Conservation (phyloP, 2,888 invertebrate species). For the Heliconius cydno region DNA sequence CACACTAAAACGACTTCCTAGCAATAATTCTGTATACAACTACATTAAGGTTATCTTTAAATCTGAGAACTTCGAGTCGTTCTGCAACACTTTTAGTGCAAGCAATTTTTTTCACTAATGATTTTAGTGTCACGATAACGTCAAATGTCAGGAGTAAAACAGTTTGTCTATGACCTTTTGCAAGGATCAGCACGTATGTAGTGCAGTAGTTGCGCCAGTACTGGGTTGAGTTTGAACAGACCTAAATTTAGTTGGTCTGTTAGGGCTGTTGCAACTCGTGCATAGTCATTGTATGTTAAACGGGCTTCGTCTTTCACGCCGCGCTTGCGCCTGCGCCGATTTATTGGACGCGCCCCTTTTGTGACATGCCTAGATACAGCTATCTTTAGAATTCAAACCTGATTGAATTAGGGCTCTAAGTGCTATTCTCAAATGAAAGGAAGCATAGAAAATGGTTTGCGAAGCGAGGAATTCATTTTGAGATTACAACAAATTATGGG, state of each 20-base stretch:
- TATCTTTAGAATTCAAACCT: conserved; percentile 49
- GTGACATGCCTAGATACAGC: conserved; percentile 61
- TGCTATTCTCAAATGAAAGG: conserved; percentile 42
- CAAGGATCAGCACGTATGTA: conserved; percentile 34
- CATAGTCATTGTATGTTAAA: conserved; percentile 82
- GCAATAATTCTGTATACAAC: conserved; percentile 43
- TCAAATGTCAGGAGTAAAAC: conserved; percentile 36
- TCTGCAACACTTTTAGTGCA: conserved; percentile 42
- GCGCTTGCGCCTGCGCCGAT: conserved; percentile 68
- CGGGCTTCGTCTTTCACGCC: conserved; percentile 79
- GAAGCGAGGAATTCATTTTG: conserved; percentile 28
- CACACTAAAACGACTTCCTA: conserved; percentile 47
- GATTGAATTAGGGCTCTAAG: conserved; percentile 53
- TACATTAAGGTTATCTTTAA: conserved; percentile 45
- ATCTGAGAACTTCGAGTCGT: conserved; percentile 41
- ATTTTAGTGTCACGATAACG: conserved; percentile 41
- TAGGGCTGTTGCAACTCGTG: conserved; percentile 61
- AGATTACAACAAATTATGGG: conserved; percentile 33
- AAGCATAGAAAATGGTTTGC: conserved; percentile 37
- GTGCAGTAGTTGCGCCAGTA: conserved; percentile 56
- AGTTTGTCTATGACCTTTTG: conserved; percentile 38
- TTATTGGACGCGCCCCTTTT: conserved; percentile 79
- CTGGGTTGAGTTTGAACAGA: conserved; percentile 46
- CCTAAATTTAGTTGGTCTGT: conserved; percentile 56
- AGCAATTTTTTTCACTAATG: conserved; percentile 35